phyloP scores from a whole-genome alignment of 2,888 invertebrate species.

The Eumerus sabulonum region DNA sequence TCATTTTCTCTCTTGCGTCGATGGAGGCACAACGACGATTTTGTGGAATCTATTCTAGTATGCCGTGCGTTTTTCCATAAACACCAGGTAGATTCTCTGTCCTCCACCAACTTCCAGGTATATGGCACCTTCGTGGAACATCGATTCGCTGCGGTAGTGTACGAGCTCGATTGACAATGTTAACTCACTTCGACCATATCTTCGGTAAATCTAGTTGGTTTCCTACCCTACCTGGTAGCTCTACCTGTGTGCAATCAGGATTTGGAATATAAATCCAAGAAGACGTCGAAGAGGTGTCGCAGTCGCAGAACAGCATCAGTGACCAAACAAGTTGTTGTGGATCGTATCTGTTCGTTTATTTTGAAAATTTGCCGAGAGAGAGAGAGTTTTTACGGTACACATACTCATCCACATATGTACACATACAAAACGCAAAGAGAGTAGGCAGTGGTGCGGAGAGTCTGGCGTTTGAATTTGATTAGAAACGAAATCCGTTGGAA shows the following conservation, averaged over 20 bases:
- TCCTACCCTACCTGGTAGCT: slow-evolving; percentile 32
- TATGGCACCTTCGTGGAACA: slow-evolving; percentile 18
- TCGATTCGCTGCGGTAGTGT: slow-evolving; percentile 61
- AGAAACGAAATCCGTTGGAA: slow-evolving; percentile 1
- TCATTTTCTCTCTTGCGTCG: slow-evolving; percentile 7
- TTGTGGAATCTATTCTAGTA: slow-evolving; percentile 56
- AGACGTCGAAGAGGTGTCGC: slow-evolving; percentile 4
- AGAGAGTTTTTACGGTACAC: slow-evolving; percentile 4
- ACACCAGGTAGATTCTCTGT: slow-evolving; percentile 36
- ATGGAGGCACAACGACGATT: slow-evolving; percentile 4
- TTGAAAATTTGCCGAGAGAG: slow-evolving; percentile 22
- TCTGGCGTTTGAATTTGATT: slow-evolving; percentile 12
- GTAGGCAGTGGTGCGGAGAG: neutral
- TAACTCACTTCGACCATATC: too few relatives aligned
- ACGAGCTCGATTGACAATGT: too few relatives aligned
- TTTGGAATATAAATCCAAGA: slow-evolving; percentile 17
- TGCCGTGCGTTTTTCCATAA: slow-evolving; percentile 10
- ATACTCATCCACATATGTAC: neutral
- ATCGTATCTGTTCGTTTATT: slow-evolving; percentile 56
- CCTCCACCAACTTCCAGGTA: neutral
- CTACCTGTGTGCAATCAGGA: slow-evolving; percentile 10
- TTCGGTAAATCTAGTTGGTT: too few relatives aligned
- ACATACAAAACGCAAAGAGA: slow-evolving; percentile 14
- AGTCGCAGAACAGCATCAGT: slow-evolving; percentile 24
- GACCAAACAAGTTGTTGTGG: slow-evolving; percentile 68